These are phyloP conservation scores for Globodera ellingtonae DNA, from an alignment of 1,140 invertebrate genomes.

Conservation along the genomic window DNA sequence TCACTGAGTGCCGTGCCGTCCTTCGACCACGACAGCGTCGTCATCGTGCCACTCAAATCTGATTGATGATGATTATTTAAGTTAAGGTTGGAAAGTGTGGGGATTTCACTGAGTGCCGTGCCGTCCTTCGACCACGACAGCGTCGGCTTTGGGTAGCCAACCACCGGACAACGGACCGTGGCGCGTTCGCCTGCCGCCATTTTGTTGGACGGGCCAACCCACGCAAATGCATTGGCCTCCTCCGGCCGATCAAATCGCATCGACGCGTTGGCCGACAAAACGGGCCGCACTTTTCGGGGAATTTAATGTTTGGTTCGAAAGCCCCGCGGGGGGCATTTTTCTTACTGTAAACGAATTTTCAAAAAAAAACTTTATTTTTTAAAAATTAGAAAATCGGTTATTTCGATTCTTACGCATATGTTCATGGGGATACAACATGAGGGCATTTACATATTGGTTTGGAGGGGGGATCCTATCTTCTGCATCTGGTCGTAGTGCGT, in stretches of 20 bases:
- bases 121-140: constrained; percentile 30
- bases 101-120: constrained; percentile 22
- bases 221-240: constrained; percentile 20
- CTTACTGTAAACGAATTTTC: constrained; percentile 33
- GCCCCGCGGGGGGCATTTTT: neutral
- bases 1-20: too few species aligned
- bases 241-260: constrained; percentile 19
- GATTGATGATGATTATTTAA: neutral
- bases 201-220: constrained; percentile 11
- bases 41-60: constrained; percentile 11
- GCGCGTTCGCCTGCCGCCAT: constrained; percentile 5
- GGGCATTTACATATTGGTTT: too few species aligned
- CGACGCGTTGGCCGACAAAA: constrained; percentile 13
- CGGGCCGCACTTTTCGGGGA: constrained; percentile 20
- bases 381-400: too few species aligned
- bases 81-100: too few species aligned
- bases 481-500: too few species aligned
- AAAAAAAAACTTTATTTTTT: too few species aligned
- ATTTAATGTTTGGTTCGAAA: neutral
- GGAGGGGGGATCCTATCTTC: too few species aligned
- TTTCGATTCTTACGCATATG: too few species aligned
- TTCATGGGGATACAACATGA: too few species aligned
- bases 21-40: too few species aligned
- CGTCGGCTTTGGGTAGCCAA: constrained; percentile 23
- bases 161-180: constrained; percentile 17